phyloP scores from a whole-genome alignment of 2,797 vertebrate species.

The Dallia pectoralis region DNA sequence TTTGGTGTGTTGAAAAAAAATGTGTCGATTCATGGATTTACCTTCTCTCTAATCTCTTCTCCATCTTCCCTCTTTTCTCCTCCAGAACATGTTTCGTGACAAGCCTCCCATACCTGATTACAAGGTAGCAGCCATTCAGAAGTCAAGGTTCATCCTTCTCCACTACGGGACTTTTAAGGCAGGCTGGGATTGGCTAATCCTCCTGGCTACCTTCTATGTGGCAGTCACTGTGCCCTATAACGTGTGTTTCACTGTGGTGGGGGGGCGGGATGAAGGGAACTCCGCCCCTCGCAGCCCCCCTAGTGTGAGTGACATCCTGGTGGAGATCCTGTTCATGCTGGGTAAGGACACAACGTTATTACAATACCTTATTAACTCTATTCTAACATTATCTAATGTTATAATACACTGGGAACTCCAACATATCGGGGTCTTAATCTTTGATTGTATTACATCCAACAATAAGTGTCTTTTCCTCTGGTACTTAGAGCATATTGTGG shows the following conservation, averaged over 20 bases:
- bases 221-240: constrained; percentile 97
- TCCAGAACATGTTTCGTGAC: constrained; percentile 94
- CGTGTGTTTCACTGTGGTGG: constrained; percentile 87
- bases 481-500: neutral
- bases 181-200: constrained; percentile 97
- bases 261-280: constrained; percentile 65
- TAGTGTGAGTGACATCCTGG: constrained; percentile 92
- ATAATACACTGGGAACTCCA: neutral
- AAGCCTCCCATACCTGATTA: constrained; percentile 95
- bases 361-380: neutral
- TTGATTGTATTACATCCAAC: neutral
- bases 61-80: constrained; percentile 37
- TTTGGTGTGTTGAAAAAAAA: no score
- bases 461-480: neutral
- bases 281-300: constrained; percentile 87
- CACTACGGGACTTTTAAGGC: constrained; percentile 98
- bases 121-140: constrained; percentile 97
- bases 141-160: constrained; percentile 93
- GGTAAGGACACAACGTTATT: constrained; percentile 74
- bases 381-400: neutral
- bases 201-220: constrained; percentile 96
- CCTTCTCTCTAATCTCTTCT: neutral
- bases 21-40: no score
- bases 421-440: neutral
- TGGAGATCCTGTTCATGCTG: constrained; percentile 96